Base-by-base conservation (phyloP, 2,113 vertebrate genomes). In the Oncorhynchus kisutch region DNA sequence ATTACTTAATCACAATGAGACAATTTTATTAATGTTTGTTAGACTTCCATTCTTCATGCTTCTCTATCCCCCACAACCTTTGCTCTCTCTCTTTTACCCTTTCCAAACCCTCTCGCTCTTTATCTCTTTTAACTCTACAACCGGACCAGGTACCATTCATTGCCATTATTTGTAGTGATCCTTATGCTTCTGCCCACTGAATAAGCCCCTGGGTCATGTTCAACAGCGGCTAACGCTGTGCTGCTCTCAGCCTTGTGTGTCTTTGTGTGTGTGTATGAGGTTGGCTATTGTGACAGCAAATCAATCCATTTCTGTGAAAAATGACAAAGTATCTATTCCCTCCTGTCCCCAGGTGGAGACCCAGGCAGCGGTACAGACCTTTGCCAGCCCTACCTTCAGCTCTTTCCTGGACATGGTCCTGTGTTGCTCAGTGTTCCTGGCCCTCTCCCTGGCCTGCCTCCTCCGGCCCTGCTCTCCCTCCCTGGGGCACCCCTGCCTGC, bases 321-420 rank as follows among this genome's bases (percentile, higher is more conserved):
- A 16, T 16, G 3, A 11, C 39, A 45, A 39, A 51, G 11, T 13
- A 16, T 54, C 4, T 4, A 34, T 34, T 59, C 11, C 39, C 29
- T 22, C 13, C 71, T n/a, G 54, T 13, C 73, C 18, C 7, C 88
- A 94, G 94, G 90, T 94, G 67, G 88, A 90, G 81, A 88, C 77
- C 31, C 86, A 86, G 68, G 85, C 90, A 60, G 91, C 94, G 0
- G 94, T 96, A 85, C 95, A 96, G 91, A 99, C 96, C 0, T 97
- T 99, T 31, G 97, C 97, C 86, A 99, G 96, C 2, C 95, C 97
- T 3, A 96, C 94, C 59, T 99, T 98, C 91, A 98, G 97, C 82
- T 98, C 95, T 0, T 95, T 99, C 64, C 92, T 99, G 88, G 98
- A 99, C 3, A 96, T 98, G 90, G 84, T 97, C 74, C 93, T 99